phyloP scores from a whole-genome alignment of 1,140 invertebrate genomes.

The Conopomorpha cramerella region DNA sequence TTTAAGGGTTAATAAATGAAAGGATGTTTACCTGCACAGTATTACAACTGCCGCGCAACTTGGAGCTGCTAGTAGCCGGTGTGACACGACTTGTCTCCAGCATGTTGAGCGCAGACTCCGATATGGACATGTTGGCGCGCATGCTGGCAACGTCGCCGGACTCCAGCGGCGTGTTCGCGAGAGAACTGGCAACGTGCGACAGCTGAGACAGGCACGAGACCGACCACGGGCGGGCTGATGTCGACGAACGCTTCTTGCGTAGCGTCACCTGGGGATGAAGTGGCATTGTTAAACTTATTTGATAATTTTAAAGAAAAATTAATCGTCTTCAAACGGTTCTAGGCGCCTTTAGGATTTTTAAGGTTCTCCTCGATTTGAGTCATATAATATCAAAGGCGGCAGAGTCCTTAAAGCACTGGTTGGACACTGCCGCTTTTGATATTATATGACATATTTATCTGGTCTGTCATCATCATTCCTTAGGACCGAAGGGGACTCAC shows the following conservation, averaged over 20 bases:
- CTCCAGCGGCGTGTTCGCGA: constrained; percentile 61
- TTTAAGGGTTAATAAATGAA: too few relatives aligned
- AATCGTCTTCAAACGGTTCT: too few relatives aligned
- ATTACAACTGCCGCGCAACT: constrained; percentile 48
- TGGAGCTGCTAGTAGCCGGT: constrained; percentile 36
- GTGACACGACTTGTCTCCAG: constrained; percentile 56
- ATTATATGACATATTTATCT: too few relatives aligned
- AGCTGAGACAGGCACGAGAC: constrained; percentile 81
- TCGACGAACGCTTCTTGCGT: constrained; percentile 51
- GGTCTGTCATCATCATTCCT: too few relatives aligned
- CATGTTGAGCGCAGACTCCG: constrained; percentile 83
- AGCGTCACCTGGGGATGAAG: constrained; percentile 44
- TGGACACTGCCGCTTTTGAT: too few relatives aligned
- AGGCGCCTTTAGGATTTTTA: too few relatives aligned
- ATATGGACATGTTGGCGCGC: constrained; percentile 68
- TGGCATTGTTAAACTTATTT: constrained; percentile 8
- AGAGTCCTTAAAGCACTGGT: too few relatives aligned
- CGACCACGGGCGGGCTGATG: constrained; percentile 76
- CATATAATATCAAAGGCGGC: too few relatives aligned
- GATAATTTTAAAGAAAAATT: too few relatives aligned
- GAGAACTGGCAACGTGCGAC: constrained; percentile 31
- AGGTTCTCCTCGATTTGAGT: too few relatives aligned
- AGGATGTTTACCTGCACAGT: constrained; percentile 52
- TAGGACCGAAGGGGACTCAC: too few relatives aligned
- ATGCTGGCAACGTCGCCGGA: constrained; percentile 59